Conservation (phyloP, 2,888 invertebrate genomes). For the Bellardia pandia region DNA sequence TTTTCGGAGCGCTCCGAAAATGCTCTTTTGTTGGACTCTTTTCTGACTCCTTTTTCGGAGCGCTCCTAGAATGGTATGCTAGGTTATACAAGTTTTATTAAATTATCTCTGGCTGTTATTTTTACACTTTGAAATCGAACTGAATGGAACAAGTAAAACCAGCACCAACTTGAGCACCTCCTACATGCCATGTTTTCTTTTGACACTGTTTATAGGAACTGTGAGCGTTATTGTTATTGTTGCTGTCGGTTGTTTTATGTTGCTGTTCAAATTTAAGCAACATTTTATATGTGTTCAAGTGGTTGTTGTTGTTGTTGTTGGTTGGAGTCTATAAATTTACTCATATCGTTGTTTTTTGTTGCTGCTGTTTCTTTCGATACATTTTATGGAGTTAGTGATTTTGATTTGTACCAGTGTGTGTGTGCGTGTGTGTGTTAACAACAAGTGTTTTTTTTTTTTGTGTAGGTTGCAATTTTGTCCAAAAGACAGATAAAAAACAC, state of each 20-base stretch:
- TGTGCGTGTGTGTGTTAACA: constrained; percentile 43
- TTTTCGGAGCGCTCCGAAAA: too few relatives aligned
- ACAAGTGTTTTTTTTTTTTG: constrained; percentile 55
- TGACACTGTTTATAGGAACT: constrained; percentile 23
- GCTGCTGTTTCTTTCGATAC: not conserved
- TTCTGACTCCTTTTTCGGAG: too few relatives aligned
- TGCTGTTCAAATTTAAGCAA: constrained; percentile 20
- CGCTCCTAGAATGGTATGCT: too few relatives aligned
- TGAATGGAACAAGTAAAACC: constrained; percentile 13
- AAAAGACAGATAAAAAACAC: constrained; percentile 26
- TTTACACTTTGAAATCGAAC: constrained; percentile 40
- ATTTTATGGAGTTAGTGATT: not conserved
- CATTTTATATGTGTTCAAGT: not conserved
- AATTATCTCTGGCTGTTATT: constrained; percentile 40
- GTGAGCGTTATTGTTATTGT: constrained; percentile 3
- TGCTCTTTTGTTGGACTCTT: too few relatives aligned
- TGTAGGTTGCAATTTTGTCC: constrained; percentile 63
- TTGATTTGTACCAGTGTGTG: constrained; percentile 7
- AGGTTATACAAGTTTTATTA: constrained; percentile 42
- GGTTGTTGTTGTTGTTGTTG: not conserved
- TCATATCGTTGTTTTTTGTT: not conserved
- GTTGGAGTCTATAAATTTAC: not conserved
- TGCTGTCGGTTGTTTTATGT: constrained; percentile 9
- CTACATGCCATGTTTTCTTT: constrained; percentile 63
- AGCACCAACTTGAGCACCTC: constrained; percentile 61